phyloP scores from a whole-genome alignment of 2,888 invertebrate genomes.

The Monoplex corrugatus region DNA sequence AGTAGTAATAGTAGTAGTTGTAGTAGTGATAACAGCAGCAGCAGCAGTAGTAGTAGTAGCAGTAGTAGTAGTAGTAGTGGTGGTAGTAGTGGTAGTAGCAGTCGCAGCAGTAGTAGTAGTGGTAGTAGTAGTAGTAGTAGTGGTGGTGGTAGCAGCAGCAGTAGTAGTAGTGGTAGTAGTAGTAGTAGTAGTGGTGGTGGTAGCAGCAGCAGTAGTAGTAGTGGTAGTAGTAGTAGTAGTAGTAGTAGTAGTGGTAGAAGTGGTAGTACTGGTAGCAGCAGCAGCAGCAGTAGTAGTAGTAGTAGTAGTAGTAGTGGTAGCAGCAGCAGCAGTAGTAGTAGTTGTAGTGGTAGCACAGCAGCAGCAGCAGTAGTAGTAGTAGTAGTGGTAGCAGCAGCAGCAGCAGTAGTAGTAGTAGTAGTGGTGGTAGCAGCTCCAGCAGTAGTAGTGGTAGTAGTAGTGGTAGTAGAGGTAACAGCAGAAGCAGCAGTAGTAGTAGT shows the following conservation, averaged over 20 bases:
- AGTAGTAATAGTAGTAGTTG: too few relatives aligned
- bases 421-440: too few relatives aligned
- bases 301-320: neutral
- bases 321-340: neutral
- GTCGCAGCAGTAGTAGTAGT: too few relatives aligned
- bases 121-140: neutral
- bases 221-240: neutral
- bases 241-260: too few relatives aligned
- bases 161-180: neutral
- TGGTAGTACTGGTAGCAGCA: too few relatives aligned
- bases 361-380: neutral
- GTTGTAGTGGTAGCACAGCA: neutral
- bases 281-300: neutral
- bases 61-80: neutral
- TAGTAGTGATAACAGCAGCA: neutral
- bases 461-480: too few relatives aligned
- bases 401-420: neutral
- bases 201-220: neutral
- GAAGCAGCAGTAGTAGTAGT: too few relatives aligned
- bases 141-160: neutral
- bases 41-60: neutral
- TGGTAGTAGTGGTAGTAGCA: neutral
- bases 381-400: neutral
- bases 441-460: too few relatives aligned
- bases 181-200: neutral